Conservation (phyloP, 2,113 vertebrate species). For the Neofelis nebulosa region DNA sequence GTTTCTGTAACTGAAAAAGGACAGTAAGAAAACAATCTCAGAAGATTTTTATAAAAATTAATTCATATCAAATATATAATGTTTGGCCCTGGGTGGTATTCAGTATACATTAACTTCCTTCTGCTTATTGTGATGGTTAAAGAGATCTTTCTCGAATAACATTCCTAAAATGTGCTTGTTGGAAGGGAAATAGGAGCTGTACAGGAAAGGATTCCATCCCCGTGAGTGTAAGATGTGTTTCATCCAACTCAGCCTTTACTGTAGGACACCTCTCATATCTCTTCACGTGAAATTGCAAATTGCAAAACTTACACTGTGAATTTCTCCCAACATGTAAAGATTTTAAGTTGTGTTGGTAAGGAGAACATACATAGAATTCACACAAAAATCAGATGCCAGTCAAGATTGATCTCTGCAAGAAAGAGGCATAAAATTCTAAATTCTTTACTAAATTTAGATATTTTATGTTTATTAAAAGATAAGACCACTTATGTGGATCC, state of each 20-base stretch:
- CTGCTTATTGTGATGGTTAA: neutral
- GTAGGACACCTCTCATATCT: neutral
- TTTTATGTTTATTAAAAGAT: neutral
- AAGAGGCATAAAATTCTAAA: neutral
- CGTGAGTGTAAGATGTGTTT: neutral
- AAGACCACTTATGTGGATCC: too few relatives aligned
- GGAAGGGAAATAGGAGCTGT: neutral
- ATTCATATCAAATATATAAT: neutral
- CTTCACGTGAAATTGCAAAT: neutral
- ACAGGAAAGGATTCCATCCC: neutral
- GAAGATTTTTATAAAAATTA: neutral
- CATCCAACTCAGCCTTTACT: neutral
- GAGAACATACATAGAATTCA: neutral
- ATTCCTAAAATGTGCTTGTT: neutral
- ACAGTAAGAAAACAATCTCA: neutral
- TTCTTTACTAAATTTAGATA: neutral
- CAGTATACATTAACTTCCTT: neutral
- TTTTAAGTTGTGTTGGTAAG: neutral
- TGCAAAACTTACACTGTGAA: neutral
- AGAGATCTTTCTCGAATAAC: neutral
- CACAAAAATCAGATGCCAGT: neutral
- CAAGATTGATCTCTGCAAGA: neutral
- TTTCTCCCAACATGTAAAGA: neutral
- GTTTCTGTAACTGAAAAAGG: neutral
- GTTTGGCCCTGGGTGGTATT: neutral